These are phyloP conservation scores for Colletes gigas DNA, from an alignment of 1,140 invertebrate species.

Conservation along the genomic window DNA sequence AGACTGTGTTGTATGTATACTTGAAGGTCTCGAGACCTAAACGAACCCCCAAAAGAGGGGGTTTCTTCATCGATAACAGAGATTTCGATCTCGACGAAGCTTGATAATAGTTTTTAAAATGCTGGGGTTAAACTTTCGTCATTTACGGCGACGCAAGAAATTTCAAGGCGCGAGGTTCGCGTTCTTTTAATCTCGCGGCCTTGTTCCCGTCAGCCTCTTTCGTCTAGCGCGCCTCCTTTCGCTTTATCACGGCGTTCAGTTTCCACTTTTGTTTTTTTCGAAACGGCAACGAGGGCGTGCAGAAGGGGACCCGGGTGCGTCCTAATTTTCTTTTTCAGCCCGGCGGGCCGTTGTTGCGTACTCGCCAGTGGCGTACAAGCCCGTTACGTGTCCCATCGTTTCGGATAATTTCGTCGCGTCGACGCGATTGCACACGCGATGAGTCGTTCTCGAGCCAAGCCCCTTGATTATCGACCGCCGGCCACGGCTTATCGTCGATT, in stretches of 20 bases:
- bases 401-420: conserved; percentile 14
- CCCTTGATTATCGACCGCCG: conserved; percentile 46
- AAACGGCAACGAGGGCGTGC: background rate
- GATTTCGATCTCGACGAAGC: no score
- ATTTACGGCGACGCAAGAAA: no score
- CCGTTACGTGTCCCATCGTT: conserved; percentile 8
- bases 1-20: no score
- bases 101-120: no score
- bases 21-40: no score
- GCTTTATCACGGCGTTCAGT: background rate
- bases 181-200: background rate
- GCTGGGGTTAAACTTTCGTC: no score
- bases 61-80: no score
- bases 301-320: background rate
- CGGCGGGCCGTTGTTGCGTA: no score
- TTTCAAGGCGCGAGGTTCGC: background rate
- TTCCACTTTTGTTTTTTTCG: background rate
- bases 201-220: background rate
- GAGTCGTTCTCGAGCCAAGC: conserved; percentile 38
- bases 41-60: no score
- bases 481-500: conserved; percentile 41
- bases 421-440: conserved; percentile 27
- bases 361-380: background rate
- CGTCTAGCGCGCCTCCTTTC: background rate
- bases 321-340: conserved; percentile 1